phyloP scores from a whole-genome alignment of 2,797 vertebrate genomes.

The Columba guinea region DNA sequence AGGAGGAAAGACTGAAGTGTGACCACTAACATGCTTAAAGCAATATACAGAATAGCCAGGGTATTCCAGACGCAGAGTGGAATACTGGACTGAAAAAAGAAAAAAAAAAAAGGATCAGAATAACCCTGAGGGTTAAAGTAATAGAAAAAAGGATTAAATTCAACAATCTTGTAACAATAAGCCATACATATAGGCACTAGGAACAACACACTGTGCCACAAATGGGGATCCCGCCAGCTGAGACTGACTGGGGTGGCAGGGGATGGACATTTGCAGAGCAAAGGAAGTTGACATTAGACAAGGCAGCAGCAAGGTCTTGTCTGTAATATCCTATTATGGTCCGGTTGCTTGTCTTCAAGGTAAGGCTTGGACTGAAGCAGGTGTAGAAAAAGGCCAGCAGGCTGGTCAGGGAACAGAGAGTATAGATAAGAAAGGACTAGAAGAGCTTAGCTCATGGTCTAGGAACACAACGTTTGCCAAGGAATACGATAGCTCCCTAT shows the following conservation, averaged over 20 bases:
- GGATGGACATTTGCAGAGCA: background rate
- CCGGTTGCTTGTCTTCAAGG: background rate
- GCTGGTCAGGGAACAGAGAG: background rate
- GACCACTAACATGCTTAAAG: background rate
- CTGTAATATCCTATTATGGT: background rate
- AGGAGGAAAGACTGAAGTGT: background rate
- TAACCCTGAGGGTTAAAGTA: background rate
- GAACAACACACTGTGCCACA: background rate
- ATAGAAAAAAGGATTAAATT: background rate
- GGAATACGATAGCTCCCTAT: slow-evolving; percentile 31
- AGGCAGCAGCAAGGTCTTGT: background rate
- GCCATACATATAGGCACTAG: background rate
- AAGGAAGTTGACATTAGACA: background rate
- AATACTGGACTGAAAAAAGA: background rate
- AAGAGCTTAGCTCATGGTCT: background rate
- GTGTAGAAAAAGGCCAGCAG: background rate
- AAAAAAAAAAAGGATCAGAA: background rate
- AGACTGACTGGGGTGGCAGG: background rate
- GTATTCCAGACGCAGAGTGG: background rate
- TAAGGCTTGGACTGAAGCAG: background rate
- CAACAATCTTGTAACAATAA: background rate
- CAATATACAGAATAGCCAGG: background rate
- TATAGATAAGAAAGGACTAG: background rate
- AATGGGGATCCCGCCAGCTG: background rate
- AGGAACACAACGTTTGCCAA: background rate